Evolutionary conservation across 2,113 vertebrate genomes (phyloP).

Genomic region (Microcebus lehilahytsara): DNA sequence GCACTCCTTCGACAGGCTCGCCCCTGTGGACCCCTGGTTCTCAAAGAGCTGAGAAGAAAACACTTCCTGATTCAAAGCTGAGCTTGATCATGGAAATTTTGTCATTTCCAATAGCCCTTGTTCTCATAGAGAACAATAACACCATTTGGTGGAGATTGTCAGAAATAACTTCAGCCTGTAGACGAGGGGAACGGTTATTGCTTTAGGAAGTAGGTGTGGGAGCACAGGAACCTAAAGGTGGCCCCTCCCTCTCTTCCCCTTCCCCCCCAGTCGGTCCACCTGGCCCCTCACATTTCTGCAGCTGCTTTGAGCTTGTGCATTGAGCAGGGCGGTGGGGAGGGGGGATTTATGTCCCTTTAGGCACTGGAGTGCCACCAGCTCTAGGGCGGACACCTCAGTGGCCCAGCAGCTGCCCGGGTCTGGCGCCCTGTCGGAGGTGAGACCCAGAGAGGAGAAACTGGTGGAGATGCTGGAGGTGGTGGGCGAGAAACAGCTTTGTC

Average conservation of each 20-base stretch:
- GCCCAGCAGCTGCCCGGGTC: background rate
- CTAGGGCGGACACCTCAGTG: fast-evolving
- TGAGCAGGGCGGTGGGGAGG: background rate
- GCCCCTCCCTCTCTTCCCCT: fast-evolving
- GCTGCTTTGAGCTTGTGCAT: fast-evolving
- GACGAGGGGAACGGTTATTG: background rate
- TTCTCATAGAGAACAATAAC: background rate
- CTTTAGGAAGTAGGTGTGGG: background rate
- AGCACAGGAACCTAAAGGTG: background rate
- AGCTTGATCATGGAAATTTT: background rate
- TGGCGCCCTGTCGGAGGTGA: fast-evolving
- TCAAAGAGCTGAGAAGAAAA: background rate
- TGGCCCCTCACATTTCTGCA: fast-evolving
- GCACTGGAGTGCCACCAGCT: background rate
- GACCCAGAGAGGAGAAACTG: background rate
- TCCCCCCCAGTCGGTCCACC: background rate
- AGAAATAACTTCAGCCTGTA: background rate
- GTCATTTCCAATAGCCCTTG: background rate
- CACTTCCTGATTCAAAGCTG: background rate
- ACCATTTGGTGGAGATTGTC: background rate
- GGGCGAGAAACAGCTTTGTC: background rate
- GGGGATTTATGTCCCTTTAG: background rate
- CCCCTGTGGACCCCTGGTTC: background rate
- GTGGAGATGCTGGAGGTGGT: background rate
- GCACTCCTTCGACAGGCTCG: background rate